phyloP scores from a whole-genome alignment of 2,113 vertebrate species.

The Probosciger aterrimus region DNA sequence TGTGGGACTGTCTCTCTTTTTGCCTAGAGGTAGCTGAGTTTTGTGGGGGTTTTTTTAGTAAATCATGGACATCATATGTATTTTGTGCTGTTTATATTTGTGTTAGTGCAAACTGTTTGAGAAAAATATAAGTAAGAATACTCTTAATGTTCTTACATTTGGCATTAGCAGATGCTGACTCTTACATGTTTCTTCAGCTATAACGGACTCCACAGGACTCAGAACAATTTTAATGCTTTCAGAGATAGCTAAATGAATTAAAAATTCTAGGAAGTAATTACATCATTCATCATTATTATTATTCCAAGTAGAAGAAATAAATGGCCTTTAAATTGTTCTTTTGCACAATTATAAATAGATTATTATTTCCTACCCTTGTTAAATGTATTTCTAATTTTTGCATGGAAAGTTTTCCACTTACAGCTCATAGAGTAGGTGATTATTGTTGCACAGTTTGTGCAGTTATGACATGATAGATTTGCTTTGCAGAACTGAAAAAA shows the following conservation, averaged over 20 bases:
- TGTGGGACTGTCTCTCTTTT: background rate
- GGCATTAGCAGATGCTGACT: background rate
- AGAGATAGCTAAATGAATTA: background rate
- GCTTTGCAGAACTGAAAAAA: background rate
- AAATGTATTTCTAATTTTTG: background rate
- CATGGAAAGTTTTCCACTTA: background rate
- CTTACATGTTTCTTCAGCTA: background rate
- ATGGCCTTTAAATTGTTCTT: background rate
- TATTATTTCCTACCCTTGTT: background rate
- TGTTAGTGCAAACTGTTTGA: background rate
- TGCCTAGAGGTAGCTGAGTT: background rate
- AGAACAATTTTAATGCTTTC: background rate
- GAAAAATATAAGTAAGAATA: background rate
- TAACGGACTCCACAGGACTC: background rate
- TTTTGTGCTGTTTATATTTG: background rate
- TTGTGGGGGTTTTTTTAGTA: background rate
- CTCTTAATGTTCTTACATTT: background rate
- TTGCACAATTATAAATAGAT: background rate
- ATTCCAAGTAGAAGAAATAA: background rate
- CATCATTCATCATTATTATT: background rate
- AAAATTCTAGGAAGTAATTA: background rate
- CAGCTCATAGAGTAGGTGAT: background rate
- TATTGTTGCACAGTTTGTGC: background rate
- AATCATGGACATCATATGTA: background rate
- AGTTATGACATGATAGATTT: background rate